Base-by-base conservation (phyloP, 2,113 vertebrate species). In the Herpetotheres cachinnans region DNA sequence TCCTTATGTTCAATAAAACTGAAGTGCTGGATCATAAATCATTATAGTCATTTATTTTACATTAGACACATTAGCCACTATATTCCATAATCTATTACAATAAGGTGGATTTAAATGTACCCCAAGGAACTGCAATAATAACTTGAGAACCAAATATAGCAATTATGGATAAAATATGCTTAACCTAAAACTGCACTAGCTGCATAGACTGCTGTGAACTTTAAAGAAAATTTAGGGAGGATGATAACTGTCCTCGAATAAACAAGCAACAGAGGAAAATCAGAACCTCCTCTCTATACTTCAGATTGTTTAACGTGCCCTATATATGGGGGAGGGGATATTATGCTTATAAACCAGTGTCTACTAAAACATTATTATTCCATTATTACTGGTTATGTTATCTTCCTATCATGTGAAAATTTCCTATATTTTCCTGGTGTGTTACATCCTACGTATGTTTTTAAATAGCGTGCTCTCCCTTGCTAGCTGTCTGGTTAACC, bases 1-100 rank as follows among this genome's bases (percentile, higher is more conserved):
- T 98, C 98, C 98, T 98, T 98, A 98, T 98, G 98, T 98, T 98
- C 98, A 98, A 98, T 98, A 99, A 98, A 98, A 98, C 94, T 98
- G 98, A 98, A 98, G 98, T 98, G 98, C 98, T 97, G 97, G 97
- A 98, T 97, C 98, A 98, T 99, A 98, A 98, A 99, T 99, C 98
- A 98, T 98, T 98, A 98, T 85, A 98, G 98, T 98, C 97, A 98
- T 98, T 98, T 98, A 98, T 98, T 98, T 97, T 98, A 98, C 98
- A 98, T 98, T 98, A 98, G 98, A 98, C 98, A 98, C 98, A 98
- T 98, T 98, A 98, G 98, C 98, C 97, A 98, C 97, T 98, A 98
- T 98, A 98, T 98, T 98, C 98, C 97, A 98, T 98, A 98, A 98
- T 98, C 98, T 98, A 98, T 98, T 98, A 98, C 98, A 98, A 98